Evolutionary conservation across 2,797 vertebrate genomes (phyloP), one percentile per base, ranked within the genome.

Genomic region (Miichthys miiuy): DNA sequence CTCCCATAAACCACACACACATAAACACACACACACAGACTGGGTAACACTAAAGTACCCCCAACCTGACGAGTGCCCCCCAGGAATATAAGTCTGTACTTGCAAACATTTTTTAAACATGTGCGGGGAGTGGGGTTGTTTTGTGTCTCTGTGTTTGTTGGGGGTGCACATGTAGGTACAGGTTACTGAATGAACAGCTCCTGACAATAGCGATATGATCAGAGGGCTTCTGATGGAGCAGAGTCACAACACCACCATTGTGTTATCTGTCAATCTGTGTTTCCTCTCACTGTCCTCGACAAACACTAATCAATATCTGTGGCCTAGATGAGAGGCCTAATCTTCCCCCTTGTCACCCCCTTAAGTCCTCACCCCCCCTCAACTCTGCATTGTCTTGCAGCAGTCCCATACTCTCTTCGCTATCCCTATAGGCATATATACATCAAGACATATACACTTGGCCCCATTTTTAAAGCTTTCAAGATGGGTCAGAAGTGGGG

Each of bases 281-380:
- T 93, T 84, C 89, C 81, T 93, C 92, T 93, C 79, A 86, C 83
- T 87, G 85, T 93, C 90, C 86, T 88, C 77, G n/a, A 75, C 90
- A 72, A 89, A 89, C 93, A 93, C 89, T 91, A 95, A 96, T 96
- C 96, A 94, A 96, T 96, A 96, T 91, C 82, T 75, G 91, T 95
- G 95, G 89, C 95, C 95, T 95, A 95, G 89, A 93, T 95, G 94
- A 91, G 88, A 87, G 77, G 79, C 81, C 86, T 93, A 93, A 94
- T 95, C 90, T 88, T 63, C 87, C 79, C 81, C 54, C 84, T 80
- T 52, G 34, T 57, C 64, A 25, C 62, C 77, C 81, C 87, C 84
- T 80, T 56, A 79, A 82, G 80, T 89, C 76, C 81, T 75, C 55
- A 27, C 14, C 83, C 79, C 78, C 69, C 75, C 77, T 69, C 27